Percentiles rank a stretch among this genome's conserved stretches.
Conservation (phyloP, 92 coral and sea anemone genomes). For the Scolanthus callimorphus region DNA sequence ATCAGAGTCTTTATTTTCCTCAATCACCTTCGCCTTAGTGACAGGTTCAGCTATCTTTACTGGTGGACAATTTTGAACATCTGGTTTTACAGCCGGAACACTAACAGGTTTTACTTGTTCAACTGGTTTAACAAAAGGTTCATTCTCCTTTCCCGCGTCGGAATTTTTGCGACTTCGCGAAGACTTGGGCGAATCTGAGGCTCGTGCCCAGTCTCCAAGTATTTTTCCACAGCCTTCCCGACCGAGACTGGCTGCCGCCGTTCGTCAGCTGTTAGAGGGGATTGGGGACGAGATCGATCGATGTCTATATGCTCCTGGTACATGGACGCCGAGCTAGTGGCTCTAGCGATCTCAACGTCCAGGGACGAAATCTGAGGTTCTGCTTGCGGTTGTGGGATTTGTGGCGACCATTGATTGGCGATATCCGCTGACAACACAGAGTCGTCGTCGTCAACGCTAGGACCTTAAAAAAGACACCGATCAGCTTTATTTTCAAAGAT, state of each 20-base stretch:
- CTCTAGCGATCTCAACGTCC: neutral
- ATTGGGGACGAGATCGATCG: conserved; percentile 69
- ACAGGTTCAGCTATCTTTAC: neutral
- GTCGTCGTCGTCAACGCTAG: conserved; percentile 1
- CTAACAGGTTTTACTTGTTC: neutral
- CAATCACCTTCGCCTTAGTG: neutral
- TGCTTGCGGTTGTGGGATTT: conserved; percentile 1
- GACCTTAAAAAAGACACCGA: neutral
- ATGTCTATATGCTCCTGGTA: conserved; percentile 65
- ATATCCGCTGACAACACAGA: conserved; percentile 13
- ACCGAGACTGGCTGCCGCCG: conserved; percentile 51
- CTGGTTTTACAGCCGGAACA: conserved; percentile 1
- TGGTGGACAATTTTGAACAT: neutral
- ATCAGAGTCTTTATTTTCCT: too few species aligned
- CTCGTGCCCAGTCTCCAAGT: conserved; percentile 64
- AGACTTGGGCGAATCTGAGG: conserved; percentile 64
- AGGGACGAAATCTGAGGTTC: neutral
- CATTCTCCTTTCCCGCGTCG: conserved; percentile 23
- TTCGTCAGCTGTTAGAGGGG: conserved; percentile 45
- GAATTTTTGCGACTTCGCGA: conserved; percentile 47
- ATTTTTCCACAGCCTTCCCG: conserved; percentile 55
- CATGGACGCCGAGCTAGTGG: conserved; percentile 14
- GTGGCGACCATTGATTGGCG: conserved; percentile 21
- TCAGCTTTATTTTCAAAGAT: too few species aligned
- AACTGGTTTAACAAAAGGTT: conserved; percentile 2